These are phyloP conservation scores for Thyatira batis DNA, from an alignment of 2,888 invertebrate genomes.

Conservation along the genomic window DNA sequence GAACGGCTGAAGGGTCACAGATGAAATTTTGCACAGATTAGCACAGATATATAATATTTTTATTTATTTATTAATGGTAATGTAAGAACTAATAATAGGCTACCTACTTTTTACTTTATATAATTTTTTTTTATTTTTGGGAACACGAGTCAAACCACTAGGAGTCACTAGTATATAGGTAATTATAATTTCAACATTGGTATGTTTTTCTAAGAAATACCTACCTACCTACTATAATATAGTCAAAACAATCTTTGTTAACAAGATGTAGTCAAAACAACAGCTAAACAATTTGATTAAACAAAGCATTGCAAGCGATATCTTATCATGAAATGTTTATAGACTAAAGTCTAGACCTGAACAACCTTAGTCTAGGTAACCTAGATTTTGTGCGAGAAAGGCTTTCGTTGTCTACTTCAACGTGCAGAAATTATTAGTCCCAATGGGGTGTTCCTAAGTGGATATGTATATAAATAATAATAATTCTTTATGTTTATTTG, in stretches of 20 bases:
- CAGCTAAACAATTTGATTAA: not conserved
- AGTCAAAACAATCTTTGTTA: not conserved
- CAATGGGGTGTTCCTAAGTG: conserved; percentile 14
- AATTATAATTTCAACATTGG: too few relatives aligned
- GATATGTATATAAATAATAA: conserved; percentile 15
- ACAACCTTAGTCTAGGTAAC: conserved; percentile 23
- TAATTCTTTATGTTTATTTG: not conserved
- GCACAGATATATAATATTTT: too few relatives aligned
- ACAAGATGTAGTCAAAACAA: not conserved
- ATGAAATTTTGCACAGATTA: too few relatives aligned
- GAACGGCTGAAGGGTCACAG: too few relatives aligned
- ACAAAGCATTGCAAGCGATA: not conserved
- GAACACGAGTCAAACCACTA: too few relatives aligned
- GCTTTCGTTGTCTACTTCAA: conserved; percentile 25
- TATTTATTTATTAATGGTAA: too few relatives aligned
- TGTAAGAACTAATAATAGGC: too few relatives aligned
- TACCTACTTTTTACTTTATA: too few relatives aligned
- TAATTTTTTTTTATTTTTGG: too few relatives aligned
- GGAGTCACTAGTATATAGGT: too few relatives aligned
- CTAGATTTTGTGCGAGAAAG: conserved; percentile 34
- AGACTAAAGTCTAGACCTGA: conserved; percentile 3
- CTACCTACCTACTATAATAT: not conserved
- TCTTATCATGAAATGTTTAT: not conserved
- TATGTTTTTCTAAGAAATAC: not conserved
- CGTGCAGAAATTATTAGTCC: conserved; percentile 20